These are phyloP conservation scores for Cirrhinus molitorella DNA, from an alignment of 2,797 vertebrate species.

Conservation along the genomic window DNA sequence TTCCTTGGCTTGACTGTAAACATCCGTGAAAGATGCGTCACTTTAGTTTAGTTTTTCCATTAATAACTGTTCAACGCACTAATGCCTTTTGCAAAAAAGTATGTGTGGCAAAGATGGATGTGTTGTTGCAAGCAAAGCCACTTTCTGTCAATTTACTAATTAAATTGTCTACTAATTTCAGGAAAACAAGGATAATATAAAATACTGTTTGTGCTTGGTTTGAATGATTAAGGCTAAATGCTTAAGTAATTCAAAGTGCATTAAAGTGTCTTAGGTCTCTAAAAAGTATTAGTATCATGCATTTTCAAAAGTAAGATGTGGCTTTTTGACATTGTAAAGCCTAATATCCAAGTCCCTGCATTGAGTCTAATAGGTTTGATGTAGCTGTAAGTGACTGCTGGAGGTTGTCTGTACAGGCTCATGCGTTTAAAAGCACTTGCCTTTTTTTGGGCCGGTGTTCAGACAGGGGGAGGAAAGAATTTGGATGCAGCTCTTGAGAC, in stretches of 20 bases:
- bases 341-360: background rate
- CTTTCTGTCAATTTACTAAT: background rate
- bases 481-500: constrained; percentile 67
- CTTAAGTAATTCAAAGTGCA: background rate
- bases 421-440: constrained; percentile 68
- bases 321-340: background rate
- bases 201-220: background rate
- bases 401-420: constrained; percentile 56
- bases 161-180: too few species aligned
- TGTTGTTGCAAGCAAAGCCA: background rate
- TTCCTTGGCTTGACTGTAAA: background rate
- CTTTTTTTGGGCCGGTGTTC: constrained; percentile 76
- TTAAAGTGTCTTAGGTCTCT: background rate
- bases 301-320: background rate
- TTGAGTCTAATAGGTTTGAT: constrained; percentile 5
- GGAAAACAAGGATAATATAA: background rate
- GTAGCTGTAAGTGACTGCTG: constrained; percentile 1
- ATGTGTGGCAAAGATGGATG: background rate
- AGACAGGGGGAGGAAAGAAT: constrained; percentile 70
- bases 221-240: background rate
- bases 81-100: background rate
- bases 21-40: constrained; percentile 14
- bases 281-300: background rate
- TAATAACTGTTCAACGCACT: background rate
- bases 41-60: constrained; percentile 2